These are phyloP conservation scores for Epinephelus moara DNA, from an alignment of 2,113 vertebrate species.

Conservation along the genomic window DNA sequence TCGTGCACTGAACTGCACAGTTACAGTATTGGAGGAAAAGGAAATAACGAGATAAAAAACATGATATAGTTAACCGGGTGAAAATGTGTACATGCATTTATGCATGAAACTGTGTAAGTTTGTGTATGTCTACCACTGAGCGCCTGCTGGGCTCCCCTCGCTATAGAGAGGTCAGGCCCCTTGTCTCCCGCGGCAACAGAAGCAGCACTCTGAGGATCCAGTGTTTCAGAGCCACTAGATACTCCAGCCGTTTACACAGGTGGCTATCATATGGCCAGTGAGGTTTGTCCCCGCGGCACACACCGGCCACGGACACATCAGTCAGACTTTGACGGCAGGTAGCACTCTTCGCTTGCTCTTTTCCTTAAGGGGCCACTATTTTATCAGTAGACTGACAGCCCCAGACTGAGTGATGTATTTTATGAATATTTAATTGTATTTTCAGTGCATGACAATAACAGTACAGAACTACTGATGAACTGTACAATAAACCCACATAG, in stretches of 20 bases:
- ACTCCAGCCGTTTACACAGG: conserved; percentile 76
- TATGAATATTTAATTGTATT: too few species aligned
- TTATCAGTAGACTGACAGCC: too few species aligned
- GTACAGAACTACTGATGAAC: too few species aligned
- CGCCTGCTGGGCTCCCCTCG: conserved; percentile 48
- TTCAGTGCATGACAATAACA: too few species aligned
- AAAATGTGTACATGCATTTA: conserved; percentile 22
- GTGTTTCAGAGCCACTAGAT: conserved; percentile 59
- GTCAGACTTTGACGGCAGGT: conserved; percentile 15
- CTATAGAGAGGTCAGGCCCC: conserved; percentile 61
- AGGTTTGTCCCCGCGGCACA: conserved; percentile 10
- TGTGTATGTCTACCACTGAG: conserved; percentile 26
- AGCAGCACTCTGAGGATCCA: conserved; percentile 66
- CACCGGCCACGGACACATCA: conserved; percentile 25
- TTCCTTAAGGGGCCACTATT: too few species aligned
- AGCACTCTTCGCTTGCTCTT: neutral
- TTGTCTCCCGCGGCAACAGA: conserved; percentile 58
- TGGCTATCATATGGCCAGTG: conserved; percentile 74
- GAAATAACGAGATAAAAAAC: conserved; percentile 39
- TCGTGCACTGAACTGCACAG: conserved; percentile 10
- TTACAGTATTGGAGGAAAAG: conserved; percentile 9
- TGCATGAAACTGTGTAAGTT: conserved; percentile 44
- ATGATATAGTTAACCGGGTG: conserved; percentile 10
- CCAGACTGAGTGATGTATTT: too few species aligned
- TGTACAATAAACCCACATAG: too few species aligned